These are phyloP conservation scores for Microplitis manilae DNA, from an alignment of 2,888 invertebrate species.

Conservation along the genomic window DNA sequence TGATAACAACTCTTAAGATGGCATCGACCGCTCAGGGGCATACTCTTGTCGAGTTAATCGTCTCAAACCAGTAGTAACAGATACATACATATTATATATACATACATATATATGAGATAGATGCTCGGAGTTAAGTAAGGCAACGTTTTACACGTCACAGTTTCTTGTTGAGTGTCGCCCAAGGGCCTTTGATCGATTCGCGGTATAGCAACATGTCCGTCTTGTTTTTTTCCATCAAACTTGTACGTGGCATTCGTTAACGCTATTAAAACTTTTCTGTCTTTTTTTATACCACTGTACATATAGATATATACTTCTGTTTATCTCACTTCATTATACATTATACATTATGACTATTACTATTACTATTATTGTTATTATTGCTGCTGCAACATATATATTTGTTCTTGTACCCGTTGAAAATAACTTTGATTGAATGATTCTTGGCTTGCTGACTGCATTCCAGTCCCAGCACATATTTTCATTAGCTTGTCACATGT, in stretches of 20 bases:
- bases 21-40: constrained; percentile 16
- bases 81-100: background rate
- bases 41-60: background rate
- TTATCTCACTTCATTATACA: too few species aligned
- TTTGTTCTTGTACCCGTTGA: background rate
- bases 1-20: constrained; percentile 13
- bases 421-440: background rate
- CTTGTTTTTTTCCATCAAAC: constrained; percentile 32
- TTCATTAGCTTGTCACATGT: background rate
- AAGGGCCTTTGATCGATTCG: constrained; percentile 49
- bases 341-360: background rate
- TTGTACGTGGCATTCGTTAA: constrained; percentile 49
- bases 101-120: background rate
- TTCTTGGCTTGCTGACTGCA: background rate
- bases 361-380: background rate
- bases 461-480: background rate
- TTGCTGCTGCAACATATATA: background rate
- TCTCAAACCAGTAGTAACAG: background rate
- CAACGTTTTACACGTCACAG: constrained; percentile 31
- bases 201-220: constrained; percentile 41
- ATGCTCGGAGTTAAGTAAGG: constrained; percentile 20
- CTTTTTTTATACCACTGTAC: background rate
- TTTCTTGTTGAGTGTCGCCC: constrained; percentile 36
- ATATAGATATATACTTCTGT: too few species aligned
- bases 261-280: constrained; percentile 19